These are phyloP conservation scores for Hipparchia semele DNA, from an alignment of 2,888 invertebrate genomes.

Conservation along the genomic window DNA sequence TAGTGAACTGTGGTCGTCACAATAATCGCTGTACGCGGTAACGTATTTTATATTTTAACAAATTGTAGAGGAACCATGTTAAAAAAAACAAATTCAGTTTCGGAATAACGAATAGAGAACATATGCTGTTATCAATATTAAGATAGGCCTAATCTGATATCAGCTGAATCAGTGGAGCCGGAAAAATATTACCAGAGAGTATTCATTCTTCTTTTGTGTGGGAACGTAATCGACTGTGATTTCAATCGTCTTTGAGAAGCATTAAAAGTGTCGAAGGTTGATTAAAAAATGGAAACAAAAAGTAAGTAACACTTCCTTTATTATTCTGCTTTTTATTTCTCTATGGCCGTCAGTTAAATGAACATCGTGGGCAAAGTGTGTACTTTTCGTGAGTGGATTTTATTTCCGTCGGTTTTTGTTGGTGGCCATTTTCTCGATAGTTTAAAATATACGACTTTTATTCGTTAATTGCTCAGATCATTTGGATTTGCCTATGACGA, in stretches of 20 bases:
- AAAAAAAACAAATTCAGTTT: background rate
- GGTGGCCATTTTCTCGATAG: background rate
- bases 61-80: background rate
- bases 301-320: constrained; percentile 30
- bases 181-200: constrained; percentile 6
- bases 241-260: constrained; percentile 11
- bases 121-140: constrained; percentile 28
- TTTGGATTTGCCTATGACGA: too few species aligned
- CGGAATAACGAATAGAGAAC: background rate
- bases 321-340: background rate
- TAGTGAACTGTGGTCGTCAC: background rate
- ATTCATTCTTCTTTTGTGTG: constrained; percentile 19
- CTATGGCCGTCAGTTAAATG: background rate
- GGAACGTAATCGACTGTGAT: constrained; percentile 18
- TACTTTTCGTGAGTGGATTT: background rate
- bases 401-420: background rate
- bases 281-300: constrained; percentile 29
- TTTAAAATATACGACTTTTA: background rate
- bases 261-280: constrained; percentile 6
- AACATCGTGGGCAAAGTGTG: background rate
- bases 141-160: constrained; percentile 28
- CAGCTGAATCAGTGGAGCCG: constrained; percentile 17
- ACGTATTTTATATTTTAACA: background rate
- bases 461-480: too few species aligned
- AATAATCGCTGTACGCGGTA: background rate